phyloP scores from a whole-genome alignment of 64 coral and sea anemone species.

The Montipora sp. region DNA sequence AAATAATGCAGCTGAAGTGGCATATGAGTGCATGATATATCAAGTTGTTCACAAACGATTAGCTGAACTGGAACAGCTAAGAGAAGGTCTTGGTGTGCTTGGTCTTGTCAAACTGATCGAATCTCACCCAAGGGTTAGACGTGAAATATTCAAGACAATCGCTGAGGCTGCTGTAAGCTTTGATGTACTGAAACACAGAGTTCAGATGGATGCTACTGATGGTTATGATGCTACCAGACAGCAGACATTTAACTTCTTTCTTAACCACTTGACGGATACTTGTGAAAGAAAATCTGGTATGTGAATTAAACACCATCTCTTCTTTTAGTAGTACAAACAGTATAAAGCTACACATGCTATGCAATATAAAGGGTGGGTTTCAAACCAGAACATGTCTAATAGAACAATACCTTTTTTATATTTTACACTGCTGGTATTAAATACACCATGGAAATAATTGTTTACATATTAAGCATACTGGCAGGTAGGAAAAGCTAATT shows the following conservation, averaged over 20 bases:
- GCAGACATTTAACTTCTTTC: slow-evolving; percentile 1
- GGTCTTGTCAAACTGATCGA: not conserved
- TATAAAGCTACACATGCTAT: not conserved
- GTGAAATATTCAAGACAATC: not conserved
- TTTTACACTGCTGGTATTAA: not conserved
- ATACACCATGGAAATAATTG: not conserved
- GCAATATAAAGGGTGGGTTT: not conserved
- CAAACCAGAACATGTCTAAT: not conserved
- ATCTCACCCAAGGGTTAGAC: not conserved
- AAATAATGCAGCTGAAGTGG: slow-evolving; percentile 37
- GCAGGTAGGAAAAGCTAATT: not conserved
- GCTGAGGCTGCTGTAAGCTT: slow-evolving; percentile 11
- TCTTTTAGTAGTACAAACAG: not conserved
- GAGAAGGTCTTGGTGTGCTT: slow-evolving; percentile 4
- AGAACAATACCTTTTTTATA: not conserved
- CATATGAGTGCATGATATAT: slow-evolving; percentile 41
- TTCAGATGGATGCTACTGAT: not conserved
- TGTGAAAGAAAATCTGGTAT: slow-evolving; percentile 16
- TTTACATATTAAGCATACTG: not conserved
- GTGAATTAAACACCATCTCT: not conserved
- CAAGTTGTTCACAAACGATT: slow-evolving; percentile 37
- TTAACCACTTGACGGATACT: slow-evolving; percentile 4
- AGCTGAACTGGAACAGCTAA: slow-evolving; percentile 14
- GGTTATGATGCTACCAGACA: not conserved
- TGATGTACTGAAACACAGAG: slow-evolving; percentile 19